A percentile compares a stretch with the other conserved stretches of the same genome.
Conservation (phyloP, 2,797 vertebrate genomes). For the Aratinga solstitialis region DNA sequence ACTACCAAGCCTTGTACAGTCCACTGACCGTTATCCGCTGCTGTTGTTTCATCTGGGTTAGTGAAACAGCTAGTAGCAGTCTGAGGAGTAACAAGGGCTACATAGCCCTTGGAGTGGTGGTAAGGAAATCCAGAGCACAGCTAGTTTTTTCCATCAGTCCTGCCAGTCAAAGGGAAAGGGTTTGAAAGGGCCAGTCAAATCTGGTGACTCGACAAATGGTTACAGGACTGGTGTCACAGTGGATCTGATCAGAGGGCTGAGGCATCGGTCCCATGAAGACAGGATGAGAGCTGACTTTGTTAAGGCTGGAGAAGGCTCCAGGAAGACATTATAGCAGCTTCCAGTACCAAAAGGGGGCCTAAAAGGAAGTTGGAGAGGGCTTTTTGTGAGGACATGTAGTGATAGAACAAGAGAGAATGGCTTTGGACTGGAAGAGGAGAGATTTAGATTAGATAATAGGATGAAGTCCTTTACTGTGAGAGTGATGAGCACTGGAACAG, state of each 20-base stretch:
- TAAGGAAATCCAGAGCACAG: neutral
- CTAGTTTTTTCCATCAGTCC: neutral
- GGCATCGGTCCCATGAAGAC: neutral
- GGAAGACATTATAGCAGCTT: neutral
- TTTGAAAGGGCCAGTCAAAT: neutral
- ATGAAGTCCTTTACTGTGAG: neutral
- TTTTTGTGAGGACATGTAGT: neutral
- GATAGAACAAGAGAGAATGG: neutral
- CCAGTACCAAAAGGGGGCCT: neutral
- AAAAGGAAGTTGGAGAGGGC: neutral
- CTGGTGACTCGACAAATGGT: neutral
- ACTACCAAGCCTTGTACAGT: neutral
- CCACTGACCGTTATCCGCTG: neutral
- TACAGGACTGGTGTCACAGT: neutral
- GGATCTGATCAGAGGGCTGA: neutral
- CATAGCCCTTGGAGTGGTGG: neutral
- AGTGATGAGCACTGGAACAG: neutral
- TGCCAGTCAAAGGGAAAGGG: neutral
- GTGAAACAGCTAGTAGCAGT: neutral
- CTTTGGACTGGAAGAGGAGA: neutral
- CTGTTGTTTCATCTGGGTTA: neutral
- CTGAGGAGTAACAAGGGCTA: neutral
- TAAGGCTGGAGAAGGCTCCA: neutral
- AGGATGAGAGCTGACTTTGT: neutral
- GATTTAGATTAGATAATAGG: neutral